Conservation (phyloP, 2,113 vertebrate species). For the Blennius ocellaris region DNA sequence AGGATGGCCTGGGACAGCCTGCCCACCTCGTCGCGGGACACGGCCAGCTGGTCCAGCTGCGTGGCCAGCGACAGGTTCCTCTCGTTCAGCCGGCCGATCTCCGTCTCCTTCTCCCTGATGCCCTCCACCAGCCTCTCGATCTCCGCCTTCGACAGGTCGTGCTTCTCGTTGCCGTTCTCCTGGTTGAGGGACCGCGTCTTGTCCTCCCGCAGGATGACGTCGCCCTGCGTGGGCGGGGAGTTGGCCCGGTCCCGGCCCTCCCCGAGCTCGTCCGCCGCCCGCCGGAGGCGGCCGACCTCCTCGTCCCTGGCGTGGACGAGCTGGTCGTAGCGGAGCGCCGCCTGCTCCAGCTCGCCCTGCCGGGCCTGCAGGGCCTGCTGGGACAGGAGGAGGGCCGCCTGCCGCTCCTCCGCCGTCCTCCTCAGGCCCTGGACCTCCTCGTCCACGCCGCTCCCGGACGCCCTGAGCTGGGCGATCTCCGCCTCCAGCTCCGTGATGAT, state of each 20-base stretch:
- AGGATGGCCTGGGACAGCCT: slow-evolving; percentile 92
- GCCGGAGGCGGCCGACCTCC: slow-evolving; percentile 88
- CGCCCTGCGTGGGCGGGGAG: slow-evolving; percentile 67
- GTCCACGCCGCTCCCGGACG: slow-evolving; percentile 83
- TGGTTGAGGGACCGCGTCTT: slow-evolving; percentile 90
- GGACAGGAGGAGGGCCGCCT: slow-evolving; percentile 81
- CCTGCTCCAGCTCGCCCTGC: slow-evolving; percentile 89
- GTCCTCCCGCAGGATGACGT: slow-evolving; percentile 90
- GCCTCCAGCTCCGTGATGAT: slow-evolving; percentile 92
- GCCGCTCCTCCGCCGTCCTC: slow-evolving; percentile 88
- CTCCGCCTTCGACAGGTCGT: slow-evolving; percentile 96
- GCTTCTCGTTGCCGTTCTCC: slow-evolving; percentile 95
- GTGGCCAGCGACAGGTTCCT: slow-evolving; percentile 91
- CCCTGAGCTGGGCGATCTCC: slow-evolving; percentile 89
- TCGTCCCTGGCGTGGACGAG: slow-evolving; percentile 90
- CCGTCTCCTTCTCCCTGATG: slow-evolving; percentile 94
- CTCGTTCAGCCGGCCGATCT: slow-evolving; percentile 94
- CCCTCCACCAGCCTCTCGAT: slow-evolving; percentile 91
- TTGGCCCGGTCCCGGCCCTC: slow-evolving; percentile 81
- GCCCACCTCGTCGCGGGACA: slow-evolving; percentile 90
- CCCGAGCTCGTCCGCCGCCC: slow-evolving; percentile 84
- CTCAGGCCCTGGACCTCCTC: slow-evolving; percentile 87
- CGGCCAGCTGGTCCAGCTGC: slow-evolving; percentile 90
- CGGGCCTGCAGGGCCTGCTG: slow-evolving; percentile 89
- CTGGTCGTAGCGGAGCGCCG: slow-evolving; percentile 85